Percentiles rank a stretch among this genome's conserved stretches.
phyloP scores from a whole-genome alignment of 2,113 vertebrate species.

The Garra rufa region DNA sequence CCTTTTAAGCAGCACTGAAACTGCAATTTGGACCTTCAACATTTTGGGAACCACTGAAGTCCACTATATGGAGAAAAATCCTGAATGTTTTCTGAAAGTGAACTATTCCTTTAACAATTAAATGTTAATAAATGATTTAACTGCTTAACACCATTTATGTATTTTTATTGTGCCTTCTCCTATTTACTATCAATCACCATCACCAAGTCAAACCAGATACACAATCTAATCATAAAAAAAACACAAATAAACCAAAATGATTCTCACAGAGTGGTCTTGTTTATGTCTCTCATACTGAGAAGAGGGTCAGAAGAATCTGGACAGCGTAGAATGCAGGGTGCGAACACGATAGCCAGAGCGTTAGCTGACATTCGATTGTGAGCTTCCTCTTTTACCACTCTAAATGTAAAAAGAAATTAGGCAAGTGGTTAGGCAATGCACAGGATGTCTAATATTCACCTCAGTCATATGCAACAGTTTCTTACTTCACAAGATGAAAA shows the following conservation, averaged over 20 bases:
- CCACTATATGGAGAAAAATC: too few relatives aligned
- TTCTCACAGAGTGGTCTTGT: conserved; percentile 90
- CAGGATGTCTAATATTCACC: neutral
- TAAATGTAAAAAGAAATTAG: conserved; percentile 61
- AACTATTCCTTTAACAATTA: too few relatives aligned
- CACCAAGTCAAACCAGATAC: neutral
- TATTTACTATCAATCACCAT: neutral
- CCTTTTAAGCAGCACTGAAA: too few relatives aligned
- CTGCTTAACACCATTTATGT: neutral
- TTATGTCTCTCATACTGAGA: conserved; percentile 90
- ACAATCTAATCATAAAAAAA: neutral
- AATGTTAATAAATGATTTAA: too few relatives aligned
- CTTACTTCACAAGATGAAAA: conserved; percentile 95
- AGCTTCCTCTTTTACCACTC: conserved; percentile 89
- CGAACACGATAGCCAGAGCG: conserved; percentile 93
- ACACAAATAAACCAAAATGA: conserved; percentile 45
- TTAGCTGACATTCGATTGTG: conserved; percentile 93
- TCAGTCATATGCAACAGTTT: neutral
- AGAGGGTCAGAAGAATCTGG: conserved; percentile 87
- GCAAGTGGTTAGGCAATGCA: neutral
- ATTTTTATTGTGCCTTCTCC: neutral
- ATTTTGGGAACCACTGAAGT: too few relatives aligned
- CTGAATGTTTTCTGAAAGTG: too few relatives aligned
- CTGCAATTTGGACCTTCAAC: too few relatives aligned
- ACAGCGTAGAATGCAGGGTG: conserved; percentile 91